These are phyloP conservation scores for Tipula vernalis DNA, from an alignment of 2,888 invertebrate genomes.

Conservation along the genomic window DNA sequence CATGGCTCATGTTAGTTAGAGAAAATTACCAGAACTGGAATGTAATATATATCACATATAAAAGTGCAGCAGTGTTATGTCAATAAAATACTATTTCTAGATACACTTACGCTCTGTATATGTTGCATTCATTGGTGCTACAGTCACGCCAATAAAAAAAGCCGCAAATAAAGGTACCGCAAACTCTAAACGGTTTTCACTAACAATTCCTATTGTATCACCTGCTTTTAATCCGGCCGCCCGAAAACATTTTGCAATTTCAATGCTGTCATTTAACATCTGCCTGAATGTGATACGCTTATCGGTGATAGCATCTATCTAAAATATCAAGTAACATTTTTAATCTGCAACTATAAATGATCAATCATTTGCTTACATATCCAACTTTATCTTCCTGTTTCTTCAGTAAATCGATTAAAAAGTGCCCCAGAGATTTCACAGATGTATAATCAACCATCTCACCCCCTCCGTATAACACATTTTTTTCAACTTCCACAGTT, in stretches of 20 bases:
- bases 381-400: background rate
- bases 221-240: slow-evolving; percentile 36
- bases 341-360: background rate
- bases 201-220: slow-evolving; percentile 42
- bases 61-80: too few species aligned
- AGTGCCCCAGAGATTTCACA: background rate
- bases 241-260: slow-evolving; percentile 31
- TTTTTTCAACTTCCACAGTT: background rate
- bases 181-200: slow-evolving; percentile 45
- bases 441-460: background rate
- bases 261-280: slow-evolving; percentile 25
- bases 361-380: background rate
- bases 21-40: too few species aligned
- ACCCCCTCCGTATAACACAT: background rate
- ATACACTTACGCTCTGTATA: slow-evolving; percentile 39
- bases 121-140: slow-evolving; percentile 45
- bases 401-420: background rate
- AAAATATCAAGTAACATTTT: background rate
- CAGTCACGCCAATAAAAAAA: slow-evolving; percentile 40
- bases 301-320: background rate
- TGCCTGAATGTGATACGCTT: slow-evolving; percentile 24
- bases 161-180: slow-evolving; percentile 38
- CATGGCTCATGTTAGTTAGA: too few species aligned
- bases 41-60: too few species aligned
- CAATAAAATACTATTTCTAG: too few species aligned